Conservation (phyloP, 1,140 invertebrate genomes). For the Berghia stephanieae region DNA sequence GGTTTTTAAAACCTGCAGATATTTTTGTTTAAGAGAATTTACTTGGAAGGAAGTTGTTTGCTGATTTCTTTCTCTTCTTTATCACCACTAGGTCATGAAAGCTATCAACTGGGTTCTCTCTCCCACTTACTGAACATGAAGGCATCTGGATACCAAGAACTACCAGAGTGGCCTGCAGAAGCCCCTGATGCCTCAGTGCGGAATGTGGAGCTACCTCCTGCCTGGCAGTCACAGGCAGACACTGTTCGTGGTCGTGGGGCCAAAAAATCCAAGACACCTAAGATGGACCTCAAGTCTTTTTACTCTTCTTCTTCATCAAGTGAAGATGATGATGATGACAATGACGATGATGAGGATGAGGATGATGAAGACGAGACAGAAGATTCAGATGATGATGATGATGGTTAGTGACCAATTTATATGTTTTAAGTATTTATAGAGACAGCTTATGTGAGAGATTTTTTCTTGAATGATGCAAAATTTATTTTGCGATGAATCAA, state of each 20-base stretch:
- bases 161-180: conserved; percentile 84
- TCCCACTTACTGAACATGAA: conserved; percentile 92
- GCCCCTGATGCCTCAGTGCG: conserved; percentile 82
- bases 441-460: too few species aligned
- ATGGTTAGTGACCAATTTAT: too few species aligned
- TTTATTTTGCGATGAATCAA: too few species aligned
- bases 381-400: too few species aligned
- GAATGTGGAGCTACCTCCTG: conserved; percentile 74
- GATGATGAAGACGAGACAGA: too few species aligned
- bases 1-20: background rate
- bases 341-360: background rate
- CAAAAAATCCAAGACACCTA: conserved; percentile 62
- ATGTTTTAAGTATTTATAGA: too few species aligned
- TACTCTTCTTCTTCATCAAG: conserved; percentile 67
- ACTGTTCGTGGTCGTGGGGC: conserved; percentile 17
- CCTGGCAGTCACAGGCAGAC: conserved; percentile 41
- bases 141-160: conserved; percentile 85
- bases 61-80: background rate
- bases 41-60: background rate
- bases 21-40: background rate
- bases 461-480: too few species aligned
- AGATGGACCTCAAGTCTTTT: conserved; percentile 69
- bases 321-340: conserved; percentile 47
- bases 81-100: conserved; percentile 75
- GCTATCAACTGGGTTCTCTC: conserved; percentile 92